phyloP scores from a whole-genome alignment of 2,888 invertebrate genomes.

The Polydrusus tereticollis region DNA sequence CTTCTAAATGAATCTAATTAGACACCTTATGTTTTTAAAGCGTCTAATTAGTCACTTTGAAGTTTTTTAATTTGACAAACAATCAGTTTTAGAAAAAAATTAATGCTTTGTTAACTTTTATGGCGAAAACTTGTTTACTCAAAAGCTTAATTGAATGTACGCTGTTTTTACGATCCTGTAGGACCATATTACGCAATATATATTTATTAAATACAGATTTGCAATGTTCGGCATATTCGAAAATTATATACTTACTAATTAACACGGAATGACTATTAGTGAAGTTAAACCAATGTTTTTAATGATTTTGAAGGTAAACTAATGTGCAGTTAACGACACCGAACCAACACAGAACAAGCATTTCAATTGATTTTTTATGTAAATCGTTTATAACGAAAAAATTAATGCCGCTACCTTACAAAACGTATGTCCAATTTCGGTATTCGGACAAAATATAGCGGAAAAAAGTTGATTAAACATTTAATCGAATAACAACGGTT shows the following conservation, averaged over 20 bases:
- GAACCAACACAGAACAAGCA: background rate
- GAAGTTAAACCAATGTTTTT: background rate
- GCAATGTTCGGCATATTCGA: no score
- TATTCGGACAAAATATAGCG: constrained; percentile 15
- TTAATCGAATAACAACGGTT: constrained; percentile 11
- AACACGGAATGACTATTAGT: background rate
- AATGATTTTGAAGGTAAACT: no score
- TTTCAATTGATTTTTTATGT: background rate
- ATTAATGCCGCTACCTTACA: background rate
- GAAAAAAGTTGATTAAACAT: constrained; percentile 26
- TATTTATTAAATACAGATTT: no score
- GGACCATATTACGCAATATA: no score
- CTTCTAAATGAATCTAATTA: constrained; percentile 33
- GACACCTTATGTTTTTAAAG: constrained; percentile 35
- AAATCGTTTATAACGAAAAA: background rate
- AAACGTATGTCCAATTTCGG: constrained; percentile 11
- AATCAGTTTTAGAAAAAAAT: background rate
- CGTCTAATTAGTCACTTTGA: constrained; percentile 27
- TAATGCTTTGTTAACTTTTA: constrained; percentile 1
- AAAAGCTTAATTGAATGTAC: background rate
- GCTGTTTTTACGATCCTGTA: no score
- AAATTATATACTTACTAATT: no score
- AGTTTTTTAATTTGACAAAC: constrained; percentile 22
- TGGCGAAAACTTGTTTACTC: background rate
- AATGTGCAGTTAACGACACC: no score